A percentile compares a stretch with the other conserved stretches of the same genome.
These are phyloP conservation scores for Henricia sp. DNA, from an alignment of 53 echinoderm and acorn worm genomes.

Conservation along the genomic window DNA sequence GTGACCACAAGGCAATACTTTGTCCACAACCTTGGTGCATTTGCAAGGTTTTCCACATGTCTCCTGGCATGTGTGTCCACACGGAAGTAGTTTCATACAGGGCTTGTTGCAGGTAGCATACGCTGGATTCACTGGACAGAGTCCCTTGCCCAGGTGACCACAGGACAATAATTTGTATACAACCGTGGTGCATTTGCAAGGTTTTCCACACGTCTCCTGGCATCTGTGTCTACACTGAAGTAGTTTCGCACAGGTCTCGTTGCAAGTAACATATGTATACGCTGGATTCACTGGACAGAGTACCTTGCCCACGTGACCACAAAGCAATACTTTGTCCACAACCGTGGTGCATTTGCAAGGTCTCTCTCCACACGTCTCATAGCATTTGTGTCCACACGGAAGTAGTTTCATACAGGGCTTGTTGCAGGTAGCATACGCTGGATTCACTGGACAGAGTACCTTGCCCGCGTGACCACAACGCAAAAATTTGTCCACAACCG, in stretches of 20 bases:
- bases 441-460: conserved; percentile 17
- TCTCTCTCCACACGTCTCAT: conserved; percentile 3
- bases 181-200: conserved; percentile 28
- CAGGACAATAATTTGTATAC: not conserved
- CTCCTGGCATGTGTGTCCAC: conserved; percentile 70
- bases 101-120: not conserved
- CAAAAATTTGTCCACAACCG: conserved; percentile 11
- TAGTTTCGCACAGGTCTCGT: conserved; percentile 6
- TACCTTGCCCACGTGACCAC: not conserved
- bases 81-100: conserved; percentile 51
- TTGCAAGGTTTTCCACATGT: conserved; percentile 55
- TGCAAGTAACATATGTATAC: conserved; percentile 15
- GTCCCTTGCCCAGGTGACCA: not conserved
- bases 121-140: conserved; percentile 21
- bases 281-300: not conserved
- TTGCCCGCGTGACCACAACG: conserved; percentile 14
- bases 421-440: conserved; percentile 3
- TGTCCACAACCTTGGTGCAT: conserved; percentile 60
- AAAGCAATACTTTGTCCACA: conserved; percentile 56
- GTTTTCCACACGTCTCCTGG: conserved; percentile 20
- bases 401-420: conserved; percentile 57
- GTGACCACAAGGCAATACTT: conserved; percentile 76
- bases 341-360: conserved; percentile 62
- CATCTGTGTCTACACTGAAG: conserved; percentile 56
- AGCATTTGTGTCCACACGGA: conserved; percentile 24